phyloP scores from a whole-genome alignment of 30 jellyfish, hydroid and myxozoan genomes.

The Rhopilema esculentum region DNA sequence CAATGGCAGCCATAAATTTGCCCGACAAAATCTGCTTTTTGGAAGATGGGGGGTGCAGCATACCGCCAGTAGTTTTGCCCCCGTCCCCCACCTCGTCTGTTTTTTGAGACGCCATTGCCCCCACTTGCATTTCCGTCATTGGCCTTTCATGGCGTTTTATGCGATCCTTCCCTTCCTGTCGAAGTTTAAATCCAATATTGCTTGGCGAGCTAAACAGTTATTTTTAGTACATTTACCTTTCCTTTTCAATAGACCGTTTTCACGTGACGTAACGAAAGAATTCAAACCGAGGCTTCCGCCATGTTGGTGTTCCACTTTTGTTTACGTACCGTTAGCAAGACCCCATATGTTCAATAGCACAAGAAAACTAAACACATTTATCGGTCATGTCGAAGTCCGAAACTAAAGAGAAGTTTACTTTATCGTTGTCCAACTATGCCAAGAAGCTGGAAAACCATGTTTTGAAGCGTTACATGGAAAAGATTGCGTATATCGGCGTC shows the following conservation, averaged over 20 bases:
- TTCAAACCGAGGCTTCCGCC: constrained; percentile 25
- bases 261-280: constrained; percentile 16
- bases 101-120: no score
- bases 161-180: no score
- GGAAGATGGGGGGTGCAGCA: no score
- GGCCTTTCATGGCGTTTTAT: no score
- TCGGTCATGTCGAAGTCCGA: constrained; percentile 25
- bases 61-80: no score
- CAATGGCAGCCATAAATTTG: no score
- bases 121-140: no score
- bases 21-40: no score
- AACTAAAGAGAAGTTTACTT: constrained; percentile 18
- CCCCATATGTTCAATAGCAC: constrained; percentile 10
- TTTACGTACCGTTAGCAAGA: constrained; percentile 9
- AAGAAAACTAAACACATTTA: constrained; percentile 2
- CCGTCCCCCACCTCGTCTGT: no score
- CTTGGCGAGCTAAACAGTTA: no score
- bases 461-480: constrained; percentile 41
- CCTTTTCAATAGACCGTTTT: constrained; percentile 7
- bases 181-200: no score
- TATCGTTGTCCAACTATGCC: constrained; percentile 48
- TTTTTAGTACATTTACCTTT: no score
- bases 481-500: constrained; percentile 40
- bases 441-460: constrained; percentile 38
- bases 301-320: constrained; percentile 31